Conservation (phyloP, 2,888 invertebrate genomes). For the Brachynemurus nebulosus region DNA sequence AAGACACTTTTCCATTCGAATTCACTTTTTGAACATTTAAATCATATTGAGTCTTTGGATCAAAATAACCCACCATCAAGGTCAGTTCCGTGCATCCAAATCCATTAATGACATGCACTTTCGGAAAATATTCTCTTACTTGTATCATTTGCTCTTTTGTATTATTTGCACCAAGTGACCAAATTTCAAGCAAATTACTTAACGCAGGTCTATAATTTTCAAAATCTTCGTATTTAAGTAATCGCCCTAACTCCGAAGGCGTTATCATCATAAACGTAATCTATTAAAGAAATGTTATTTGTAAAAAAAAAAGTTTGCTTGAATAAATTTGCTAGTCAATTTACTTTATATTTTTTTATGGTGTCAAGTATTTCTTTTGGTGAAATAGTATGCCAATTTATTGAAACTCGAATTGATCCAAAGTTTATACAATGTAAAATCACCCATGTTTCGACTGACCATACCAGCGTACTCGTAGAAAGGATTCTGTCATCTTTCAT, state of each 20-base stretch:
- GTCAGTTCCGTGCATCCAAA: background rate
- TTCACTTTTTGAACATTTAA: background rate
- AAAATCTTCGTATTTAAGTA: background rate
- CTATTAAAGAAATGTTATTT: background rate
- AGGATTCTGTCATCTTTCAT: background rate
- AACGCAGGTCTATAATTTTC: background rate
- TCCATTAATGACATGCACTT: background rate
- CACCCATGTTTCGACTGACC: background rate
- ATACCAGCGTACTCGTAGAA: background rate
- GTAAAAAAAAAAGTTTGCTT: no score
- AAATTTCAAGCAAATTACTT: background rate
- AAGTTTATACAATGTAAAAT: background rate
- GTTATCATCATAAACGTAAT: background rate
- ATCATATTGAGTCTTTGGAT: background rate
- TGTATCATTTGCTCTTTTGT: background rate
- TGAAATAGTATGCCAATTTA: no score
- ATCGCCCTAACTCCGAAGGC: background rate
- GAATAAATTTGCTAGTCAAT: no score
- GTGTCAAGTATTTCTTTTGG: no score
- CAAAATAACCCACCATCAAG: background rate
- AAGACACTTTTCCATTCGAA: background rate
- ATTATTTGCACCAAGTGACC: background rate
- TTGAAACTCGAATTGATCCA: background rate
- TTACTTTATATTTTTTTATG: background rate
- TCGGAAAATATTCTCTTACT: background rate